Conservation (phyloP, 2,113 vertebrate species). For the Coturnix japonica region DNA sequence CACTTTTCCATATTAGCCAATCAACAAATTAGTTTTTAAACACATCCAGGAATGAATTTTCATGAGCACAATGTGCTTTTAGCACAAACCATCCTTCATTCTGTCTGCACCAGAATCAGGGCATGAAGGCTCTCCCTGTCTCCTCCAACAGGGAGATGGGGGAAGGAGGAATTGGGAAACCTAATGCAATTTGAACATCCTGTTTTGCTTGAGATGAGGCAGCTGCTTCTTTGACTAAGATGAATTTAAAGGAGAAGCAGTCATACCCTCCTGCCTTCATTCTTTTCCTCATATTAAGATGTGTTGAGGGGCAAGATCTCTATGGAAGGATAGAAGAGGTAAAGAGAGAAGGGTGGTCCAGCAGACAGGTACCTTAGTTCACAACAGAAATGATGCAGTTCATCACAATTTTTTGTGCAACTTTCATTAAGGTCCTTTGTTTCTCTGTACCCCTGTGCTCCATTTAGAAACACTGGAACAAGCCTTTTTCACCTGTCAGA, state of each 20-base stretch:
- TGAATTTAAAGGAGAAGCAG: background rate
- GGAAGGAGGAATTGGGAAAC: background rate
- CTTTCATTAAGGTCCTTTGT: background rate
- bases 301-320: background rate
- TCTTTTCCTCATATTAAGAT: background rate
- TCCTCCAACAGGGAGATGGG: background rate
- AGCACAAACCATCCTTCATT: background rate
- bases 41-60: background rate
- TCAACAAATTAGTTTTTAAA: background rate
- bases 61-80: background rate
- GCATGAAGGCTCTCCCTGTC: rapidly evolving
- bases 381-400: background rate
- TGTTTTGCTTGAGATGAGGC: background rate
- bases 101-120: background rate
- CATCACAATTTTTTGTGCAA: background rate
- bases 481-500: background rate
- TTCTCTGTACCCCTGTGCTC: background rate
- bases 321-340: no score
- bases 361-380: background rate
- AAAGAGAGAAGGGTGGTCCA: no score
- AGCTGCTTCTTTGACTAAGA: background rate
- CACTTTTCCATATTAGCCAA: background rate
- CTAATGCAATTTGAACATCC: background rate
- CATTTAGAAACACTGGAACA: background rate
- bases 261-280: background rate